Evolutionary conservation across 2,113 vertebrate genomes (phyloP).

Genomic region (Muscicapa adusta): DNA sequence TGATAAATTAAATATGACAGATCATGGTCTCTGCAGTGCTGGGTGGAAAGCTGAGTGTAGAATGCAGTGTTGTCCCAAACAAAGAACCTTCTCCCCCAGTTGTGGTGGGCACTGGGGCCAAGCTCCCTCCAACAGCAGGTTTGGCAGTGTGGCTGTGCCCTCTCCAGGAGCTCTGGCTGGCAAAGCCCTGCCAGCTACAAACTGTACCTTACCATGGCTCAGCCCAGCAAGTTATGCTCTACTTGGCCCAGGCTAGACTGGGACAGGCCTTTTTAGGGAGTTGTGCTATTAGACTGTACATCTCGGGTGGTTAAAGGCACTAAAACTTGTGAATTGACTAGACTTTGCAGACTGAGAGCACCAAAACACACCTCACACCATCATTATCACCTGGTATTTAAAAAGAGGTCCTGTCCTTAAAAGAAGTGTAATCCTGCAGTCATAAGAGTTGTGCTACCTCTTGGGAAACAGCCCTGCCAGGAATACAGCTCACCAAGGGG

Average conservation of each 20-base stretch:
- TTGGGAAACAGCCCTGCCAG: rapidly evolving
- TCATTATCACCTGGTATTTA: background rate
- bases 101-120: rapidly evolving
- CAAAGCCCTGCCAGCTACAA: background rate
- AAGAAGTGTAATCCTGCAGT: background rate
- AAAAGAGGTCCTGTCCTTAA: background rate
- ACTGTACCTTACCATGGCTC: background rate
- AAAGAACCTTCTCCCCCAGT: rapidly evolving
- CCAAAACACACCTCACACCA: background rate
- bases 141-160: background rate
- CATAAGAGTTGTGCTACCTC: background rate
- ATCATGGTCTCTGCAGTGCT: background rate
- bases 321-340: background rate
- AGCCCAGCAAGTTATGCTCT: background rate
- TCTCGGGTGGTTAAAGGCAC: background rate
- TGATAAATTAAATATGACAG: background rate
- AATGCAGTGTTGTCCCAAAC: background rate
- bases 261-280: background rate
- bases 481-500: background rate
- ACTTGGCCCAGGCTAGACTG: background rate
- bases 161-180: background rate
- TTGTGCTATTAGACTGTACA: background rate
- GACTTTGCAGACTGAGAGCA: background rate
- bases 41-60: background rate
- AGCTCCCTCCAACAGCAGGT: background rate